These are phyloP conservation scores for Tetrax tetrax DNA, from an alignment of 2,113 vertebrate species.

Conservation along the genomic window DNA sequence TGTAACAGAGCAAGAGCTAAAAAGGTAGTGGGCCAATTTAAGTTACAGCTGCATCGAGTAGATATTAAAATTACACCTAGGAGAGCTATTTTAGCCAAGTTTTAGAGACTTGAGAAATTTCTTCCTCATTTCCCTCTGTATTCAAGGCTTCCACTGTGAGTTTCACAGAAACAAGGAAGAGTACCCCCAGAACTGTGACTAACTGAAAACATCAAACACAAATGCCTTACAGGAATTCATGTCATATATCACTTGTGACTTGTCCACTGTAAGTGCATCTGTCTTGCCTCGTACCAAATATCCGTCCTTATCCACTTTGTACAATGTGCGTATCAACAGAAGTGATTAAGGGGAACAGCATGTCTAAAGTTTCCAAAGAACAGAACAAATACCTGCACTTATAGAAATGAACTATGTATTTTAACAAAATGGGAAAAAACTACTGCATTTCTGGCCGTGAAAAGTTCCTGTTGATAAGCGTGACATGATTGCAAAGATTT, in stretches of 20 bases:
- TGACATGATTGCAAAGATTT: background rate
- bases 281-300: background rate
- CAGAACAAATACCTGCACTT: background rate
- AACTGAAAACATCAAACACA: conserved; percentile 15
- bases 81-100: background rate
- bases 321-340: background rate
- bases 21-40: background rate
- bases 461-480: background rate
- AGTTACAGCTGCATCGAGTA: background rate
- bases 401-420: background rate
- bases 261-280: background rate
- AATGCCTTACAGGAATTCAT: background rate
- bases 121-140: background rate
- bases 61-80: background rate
- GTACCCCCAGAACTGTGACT: background rate
- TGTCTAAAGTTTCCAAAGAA: background rate
- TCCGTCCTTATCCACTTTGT: background rate
- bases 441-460: background rate
- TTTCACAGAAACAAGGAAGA: background rate
- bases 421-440: background rate
- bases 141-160: background rate
- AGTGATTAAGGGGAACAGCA: background rate
- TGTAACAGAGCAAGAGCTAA: background rate
- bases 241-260: background rate
- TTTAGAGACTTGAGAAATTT: background rate